These are phyloP conservation scores for Cryptus viduatorius DNA, from an alignment of 2,888 invertebrate genomes.

Conservation along the genomic window DNA sequence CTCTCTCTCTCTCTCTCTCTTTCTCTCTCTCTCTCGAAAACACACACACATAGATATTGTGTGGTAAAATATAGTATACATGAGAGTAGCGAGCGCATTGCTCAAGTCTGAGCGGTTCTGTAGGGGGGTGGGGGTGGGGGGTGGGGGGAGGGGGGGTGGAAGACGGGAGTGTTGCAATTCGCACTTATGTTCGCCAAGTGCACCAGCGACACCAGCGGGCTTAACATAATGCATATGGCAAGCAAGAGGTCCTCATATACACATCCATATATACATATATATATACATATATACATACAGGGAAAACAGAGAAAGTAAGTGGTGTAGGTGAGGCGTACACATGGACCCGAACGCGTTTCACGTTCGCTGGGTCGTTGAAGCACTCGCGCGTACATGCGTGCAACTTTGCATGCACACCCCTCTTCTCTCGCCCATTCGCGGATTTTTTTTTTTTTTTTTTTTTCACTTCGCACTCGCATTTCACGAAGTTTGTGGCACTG, in stretches of 20 bases:
- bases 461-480: not conserved
- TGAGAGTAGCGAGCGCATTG: constrained; percentile 27
- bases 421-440: constrained; percentile 1
- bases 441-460: not conserved
- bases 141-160: too few relatives aligned
- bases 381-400: constrained; percentile 56
- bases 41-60: not conserved
- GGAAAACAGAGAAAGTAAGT: constrained; percentile 31
- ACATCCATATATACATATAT: not conserved
- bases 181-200: constrained; percentile 89
- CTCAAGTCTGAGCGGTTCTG: constrained; percentile 42
- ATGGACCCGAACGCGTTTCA: constrained; percentile 45
- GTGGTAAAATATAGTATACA: not conserved
- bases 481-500: constrained; percentile 9
- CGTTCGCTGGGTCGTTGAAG: constrained; percentile 47
- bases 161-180: constrained; percentile 89
- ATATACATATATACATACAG: not conserved
- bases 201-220: constrained; percentile 79
- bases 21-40: too few relatives aligned
- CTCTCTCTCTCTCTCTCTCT: too few relatives aligned
- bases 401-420: constrained; percentile 46
- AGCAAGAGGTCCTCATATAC: constrained; percentile 29
- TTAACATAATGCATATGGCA: constrained; percentile 38
- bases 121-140: too few relatives aligned
- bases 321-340: constrained; percentile 27